These are phyloP conservation scores for Patella vulgata DNA, from an alignment of 1,140 invertebrate genomes.

Conservation along the genomic window DNA sequence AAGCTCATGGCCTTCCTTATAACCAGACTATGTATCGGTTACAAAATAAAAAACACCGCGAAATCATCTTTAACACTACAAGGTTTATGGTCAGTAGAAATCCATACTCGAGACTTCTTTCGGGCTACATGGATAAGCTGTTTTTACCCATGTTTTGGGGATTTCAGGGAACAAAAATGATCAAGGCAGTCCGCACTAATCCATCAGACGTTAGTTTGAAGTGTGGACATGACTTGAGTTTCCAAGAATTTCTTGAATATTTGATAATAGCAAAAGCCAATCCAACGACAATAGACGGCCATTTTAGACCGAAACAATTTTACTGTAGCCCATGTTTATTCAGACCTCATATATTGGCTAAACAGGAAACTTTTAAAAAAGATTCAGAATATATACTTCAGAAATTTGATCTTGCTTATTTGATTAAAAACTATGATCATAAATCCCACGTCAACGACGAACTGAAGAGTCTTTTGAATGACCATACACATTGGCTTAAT, in stretches of 20 bases:
- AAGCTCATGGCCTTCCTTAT: no score
- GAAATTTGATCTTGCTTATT: slow-evolving; percentile 11
- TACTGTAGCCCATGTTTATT: slow-evolving; percentile 35
- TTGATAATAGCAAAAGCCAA: slow-evolving; percentile 1
- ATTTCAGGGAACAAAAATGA: slow-evolving; percentile 18
- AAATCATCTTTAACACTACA: no score
- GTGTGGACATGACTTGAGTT: slow-evolving; percentile 37
- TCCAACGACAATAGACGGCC: slow-evolving; percentile 29
- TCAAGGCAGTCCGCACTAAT: slow-evolving; percentile 32
- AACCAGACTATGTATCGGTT: no score
- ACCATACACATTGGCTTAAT: slow-evolving; percentile 37
- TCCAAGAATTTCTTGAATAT: slow-evolving; percentile 31
- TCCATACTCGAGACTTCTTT: slow-evolving; percentile 34
- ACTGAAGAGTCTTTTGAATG: slow-evolving; percentile 33
- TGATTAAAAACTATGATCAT: slow-evolving; percentile 11
- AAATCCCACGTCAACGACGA: slow-evolving; percentile 16
- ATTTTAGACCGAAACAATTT: slow-evolving; percentile 33
- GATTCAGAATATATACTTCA: slow-evolving; percentile 24
- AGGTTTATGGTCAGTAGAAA: slow-evolving; percentile 29
- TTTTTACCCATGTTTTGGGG: slow-evolving; percentile 36
- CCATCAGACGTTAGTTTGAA: not conserved
- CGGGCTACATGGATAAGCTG: slow-evolving; percentile 39
- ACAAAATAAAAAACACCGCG: no score
- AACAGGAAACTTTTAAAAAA: slow-evolving; percentile 36
- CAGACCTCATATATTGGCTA: slow-evolving; percentile 33